A percentile compares a stretch with the other conserved stretches of the same genome.
phyloP scores from a whole-genome alignment of 2,113 vertebrate species.

The Connochaetes taurinus region DNA sequence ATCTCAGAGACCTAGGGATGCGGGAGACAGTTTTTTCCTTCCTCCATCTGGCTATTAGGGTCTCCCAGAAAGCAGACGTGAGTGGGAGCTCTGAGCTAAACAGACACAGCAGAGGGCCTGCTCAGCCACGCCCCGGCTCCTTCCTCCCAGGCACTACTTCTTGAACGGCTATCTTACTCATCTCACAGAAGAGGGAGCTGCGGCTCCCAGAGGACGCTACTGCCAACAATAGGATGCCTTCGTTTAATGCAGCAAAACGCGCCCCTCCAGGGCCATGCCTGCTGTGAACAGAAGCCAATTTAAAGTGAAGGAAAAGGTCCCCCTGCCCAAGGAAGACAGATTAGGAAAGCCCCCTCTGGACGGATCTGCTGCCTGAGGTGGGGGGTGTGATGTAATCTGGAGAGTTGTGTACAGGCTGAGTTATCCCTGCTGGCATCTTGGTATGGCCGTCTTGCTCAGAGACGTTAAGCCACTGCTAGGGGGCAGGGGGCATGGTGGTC shows the following conservation, averaged over 20 bases:
- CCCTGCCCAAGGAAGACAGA: background rate
- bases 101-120: background rate
- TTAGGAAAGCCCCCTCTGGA: background rate
- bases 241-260: background rate
- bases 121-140: fast-evolving
- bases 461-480: background rate
- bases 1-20: background rate
- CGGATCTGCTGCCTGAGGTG: background rate
- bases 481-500: background rate
- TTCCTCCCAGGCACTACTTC: background rate
- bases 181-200: background rate
- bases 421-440: fast-evolving
- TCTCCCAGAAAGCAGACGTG: background rate
- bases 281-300: background rate
- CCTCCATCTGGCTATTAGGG: background rate
- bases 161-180: background rate
- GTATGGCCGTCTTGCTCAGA: background rate
- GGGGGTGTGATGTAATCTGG: no score
- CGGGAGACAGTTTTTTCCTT: background rate
- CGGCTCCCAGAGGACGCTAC: background rate
- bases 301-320: background rate
- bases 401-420: background rate
- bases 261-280: background rate
- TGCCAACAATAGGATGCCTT: background rate
- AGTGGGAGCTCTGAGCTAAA: background rate